phyloP scores from a whole-genome alignment of 2,888 invertebrate genomes.

The Harmothoe impar region DNA sequence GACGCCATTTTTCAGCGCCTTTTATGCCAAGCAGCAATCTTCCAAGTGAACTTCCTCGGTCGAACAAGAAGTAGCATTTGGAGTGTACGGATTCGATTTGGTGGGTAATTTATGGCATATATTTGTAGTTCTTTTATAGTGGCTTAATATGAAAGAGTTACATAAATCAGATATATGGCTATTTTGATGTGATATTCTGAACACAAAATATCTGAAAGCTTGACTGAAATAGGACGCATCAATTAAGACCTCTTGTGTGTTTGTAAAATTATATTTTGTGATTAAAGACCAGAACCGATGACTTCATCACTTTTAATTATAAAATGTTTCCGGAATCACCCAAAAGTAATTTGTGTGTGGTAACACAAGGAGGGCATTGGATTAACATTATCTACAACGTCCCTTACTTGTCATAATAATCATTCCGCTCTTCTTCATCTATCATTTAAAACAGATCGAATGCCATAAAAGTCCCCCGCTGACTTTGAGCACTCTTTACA shows the following conservation, averaged over 20 bases:
- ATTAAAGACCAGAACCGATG: background rate
- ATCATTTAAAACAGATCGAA: slow-evolving; percentile 17
- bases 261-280: background rate
- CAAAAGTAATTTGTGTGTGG: background rate
- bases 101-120: no score
- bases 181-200: no score
- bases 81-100: no score
- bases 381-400: slow-evolving; percentile 7
- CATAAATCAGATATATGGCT: no score
- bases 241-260: background rate
- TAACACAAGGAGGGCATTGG: background rate
- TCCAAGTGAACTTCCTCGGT: no score
- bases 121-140: no score
- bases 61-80: no score
- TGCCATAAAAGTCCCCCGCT: background rate
- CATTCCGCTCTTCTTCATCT: background rate
- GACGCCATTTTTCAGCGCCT: slow-evolving; percentile 8
- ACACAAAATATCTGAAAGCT: no score
- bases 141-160: no score
- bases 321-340: background rate
- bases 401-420: background rate
- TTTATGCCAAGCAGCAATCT: no score
- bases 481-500: background rate
- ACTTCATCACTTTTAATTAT: background rate
- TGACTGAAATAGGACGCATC: no score